A percentile compares a stretch with the other conserved stretches of the same genome.
These are phyloP conservation scores for Telmatochromis sp. DNA, from an alignment of 2,113 vertebrate species.

Conservation along the genomic window DNA sequence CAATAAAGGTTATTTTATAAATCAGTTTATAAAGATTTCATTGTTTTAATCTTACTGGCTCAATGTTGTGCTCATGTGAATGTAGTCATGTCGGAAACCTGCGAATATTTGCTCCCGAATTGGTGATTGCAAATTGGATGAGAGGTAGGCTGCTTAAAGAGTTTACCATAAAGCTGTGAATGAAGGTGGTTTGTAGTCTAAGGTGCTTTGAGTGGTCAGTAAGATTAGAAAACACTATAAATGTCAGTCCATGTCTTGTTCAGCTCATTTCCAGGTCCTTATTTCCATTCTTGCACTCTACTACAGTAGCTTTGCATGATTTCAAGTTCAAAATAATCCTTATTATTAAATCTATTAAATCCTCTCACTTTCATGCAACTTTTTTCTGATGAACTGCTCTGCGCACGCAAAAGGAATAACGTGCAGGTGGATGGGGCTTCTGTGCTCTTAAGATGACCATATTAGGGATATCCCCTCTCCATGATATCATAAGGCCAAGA, in stretches of 20 bases:
- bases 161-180: background rate
- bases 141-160: background rate
- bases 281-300: background rate
- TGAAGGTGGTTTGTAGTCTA: background rate
- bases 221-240: background rate
- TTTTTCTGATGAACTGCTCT: accelerated
- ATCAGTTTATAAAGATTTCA: background rate
- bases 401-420: accelerated
- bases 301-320: background rate
- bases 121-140: background rate
- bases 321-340: background rate
- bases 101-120: accelerated
- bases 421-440: background rate
- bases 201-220: background rate
- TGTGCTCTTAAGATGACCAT: background rate
- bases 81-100: accelerated
- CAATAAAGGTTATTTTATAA: background rate
- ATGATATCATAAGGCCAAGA: accelerated
- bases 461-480: background rate
- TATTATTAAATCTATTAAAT: accelerated
- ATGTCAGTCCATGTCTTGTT: background rate
- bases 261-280: background rate
- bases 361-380: background rate
- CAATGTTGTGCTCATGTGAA: accelerated
- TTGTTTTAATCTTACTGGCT: background rate